Conservation (phyloP, 2,113 vertebrate genomes). For the Hemicordylus capensis region DNA sequence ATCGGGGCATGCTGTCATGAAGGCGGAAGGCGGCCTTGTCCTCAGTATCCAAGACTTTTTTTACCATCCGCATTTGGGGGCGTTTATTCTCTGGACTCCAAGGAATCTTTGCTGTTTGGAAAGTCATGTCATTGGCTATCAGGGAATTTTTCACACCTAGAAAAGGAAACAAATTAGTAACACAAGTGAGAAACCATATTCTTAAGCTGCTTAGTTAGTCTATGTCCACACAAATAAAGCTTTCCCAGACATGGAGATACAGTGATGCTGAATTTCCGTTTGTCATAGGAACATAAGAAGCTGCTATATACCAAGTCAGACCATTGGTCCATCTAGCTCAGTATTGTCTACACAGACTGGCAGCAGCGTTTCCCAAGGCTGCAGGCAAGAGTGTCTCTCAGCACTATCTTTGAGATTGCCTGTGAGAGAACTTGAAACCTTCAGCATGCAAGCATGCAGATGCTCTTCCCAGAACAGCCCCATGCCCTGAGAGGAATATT, state of each 20-base stretch:
- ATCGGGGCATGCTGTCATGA: constrained; percentile 79
- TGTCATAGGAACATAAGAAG: too few species aligned
- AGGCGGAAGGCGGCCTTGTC: constrained; percentile 82
- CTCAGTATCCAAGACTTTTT: constrained; percentile 83
- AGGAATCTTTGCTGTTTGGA: constrained; percentile 76
- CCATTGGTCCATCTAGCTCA: too few species aligned
- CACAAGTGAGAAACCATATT: accelerated
- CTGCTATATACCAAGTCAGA: too few species aligned
- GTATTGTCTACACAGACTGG: not conserved
- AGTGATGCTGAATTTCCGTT: not conserved
- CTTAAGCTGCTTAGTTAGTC: not conserved
- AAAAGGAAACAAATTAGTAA: constrained; percentile 8
- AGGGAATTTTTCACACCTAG: constrained; percentile 86
- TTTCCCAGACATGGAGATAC: not conserved
- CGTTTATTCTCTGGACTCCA: constrained; percentile 79
- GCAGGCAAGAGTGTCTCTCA: too few species aligned
- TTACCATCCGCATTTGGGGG: constrained; percentile 84
- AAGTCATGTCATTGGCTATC: constrained; percentile 88
- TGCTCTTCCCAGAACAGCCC: too few species aligned
- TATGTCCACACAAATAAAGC: not conserved
- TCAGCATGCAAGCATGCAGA: too few species aligned
- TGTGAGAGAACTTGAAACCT: too few species aligned
- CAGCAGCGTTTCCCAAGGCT: too few species aligned
- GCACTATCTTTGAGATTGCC: too few species aligned
- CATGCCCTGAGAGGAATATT: too few species aligned